Base-by-base conservation (phyloP, 2,797 vertebrate genomes). In the Leptoclinus maculatus region DNA sequence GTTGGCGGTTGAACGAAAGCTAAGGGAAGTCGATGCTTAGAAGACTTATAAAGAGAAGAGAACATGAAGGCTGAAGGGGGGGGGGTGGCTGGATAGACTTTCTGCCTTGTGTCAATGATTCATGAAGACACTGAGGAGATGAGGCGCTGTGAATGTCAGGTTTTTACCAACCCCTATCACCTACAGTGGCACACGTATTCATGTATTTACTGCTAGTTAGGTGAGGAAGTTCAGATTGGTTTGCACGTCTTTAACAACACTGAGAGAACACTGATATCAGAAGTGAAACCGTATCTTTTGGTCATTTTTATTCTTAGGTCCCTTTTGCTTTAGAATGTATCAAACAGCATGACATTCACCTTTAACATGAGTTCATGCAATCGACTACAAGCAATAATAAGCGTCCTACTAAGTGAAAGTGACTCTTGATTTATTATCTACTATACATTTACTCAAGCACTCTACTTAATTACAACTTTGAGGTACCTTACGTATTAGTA, bases 381-480 rank as follows among this genome's bases (percentile, higher is more conserved):
- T 77, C 73, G 19, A 66, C 41, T 38, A 51, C 60, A 38, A 59
- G 38, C 25, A 41, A 34, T 66, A 10, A 73, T 59, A 60, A 69
- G 47, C 60, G 25, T 32, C 43, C 54, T 19, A 3, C 67, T 23
- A 17, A 29, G 65, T 66, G 32, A 69, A 38, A 47, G 41, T 43
- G 32, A 57, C 53, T 59, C 45, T 47, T 21, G 47, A n/a, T 38
- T 25, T 1, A 62, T 63, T 27, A 43, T 27, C 38, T 63, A 39
- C 38, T 6, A 14, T 14, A 23, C 21, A 49, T 49, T 27, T 27
- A 27, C 53, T 14, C 53, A 59, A 12, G 57, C 34, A 62, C 62
- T 64, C 41, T 64, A 63, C 60, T 43, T 25, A 43, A 64, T 27
- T 36, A 36, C 11, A 59, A 0, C 0, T 36, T 38, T 27, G 62